Evolutionary conservation across 2,888 invertebrate species (phyloP).

Genomic region (Palloptera scutellata): DNA sequence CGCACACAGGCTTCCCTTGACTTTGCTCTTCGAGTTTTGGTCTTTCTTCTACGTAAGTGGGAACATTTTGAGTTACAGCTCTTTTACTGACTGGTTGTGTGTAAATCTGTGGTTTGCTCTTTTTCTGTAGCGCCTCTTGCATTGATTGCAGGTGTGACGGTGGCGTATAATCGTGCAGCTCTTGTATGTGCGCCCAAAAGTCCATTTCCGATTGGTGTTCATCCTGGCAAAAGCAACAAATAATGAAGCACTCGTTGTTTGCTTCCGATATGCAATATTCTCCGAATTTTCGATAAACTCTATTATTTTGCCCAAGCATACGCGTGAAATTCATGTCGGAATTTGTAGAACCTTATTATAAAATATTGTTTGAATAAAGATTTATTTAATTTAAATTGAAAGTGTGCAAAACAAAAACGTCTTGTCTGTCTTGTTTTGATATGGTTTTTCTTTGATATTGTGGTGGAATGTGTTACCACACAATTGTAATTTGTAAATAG

Average conservation of each 20-base stretch:
- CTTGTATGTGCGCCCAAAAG: conserved; percentile 32
- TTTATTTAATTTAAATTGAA: no score
- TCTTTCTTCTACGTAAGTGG: not conserved
- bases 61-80: not conserved
- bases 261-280: conserved; percentile 34
- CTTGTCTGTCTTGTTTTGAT: no score
- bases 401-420: no score
- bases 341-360: not conserved
- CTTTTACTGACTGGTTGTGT: not conserved
- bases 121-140: not conserved
- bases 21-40: not conserved
- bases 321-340: conserved; percentile 32
- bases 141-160: conserved; percentile 17
- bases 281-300: conserved; percentile 34
- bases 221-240: conserved; percentile 33
- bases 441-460: no score
- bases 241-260: conserved; percentile 28
- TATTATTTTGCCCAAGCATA: conserved; percentile 33
- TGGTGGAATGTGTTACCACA: no score
- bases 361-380: no score
- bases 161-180: conserved; percentile 28
- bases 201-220: conserved; percentile 24
- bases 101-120: not conserved
- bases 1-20: not conserved
- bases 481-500: no score